Base-by-base conservation (phyloP, 2,888 invertebrate genomes). In the Pristionchus arcanus region DNA sequence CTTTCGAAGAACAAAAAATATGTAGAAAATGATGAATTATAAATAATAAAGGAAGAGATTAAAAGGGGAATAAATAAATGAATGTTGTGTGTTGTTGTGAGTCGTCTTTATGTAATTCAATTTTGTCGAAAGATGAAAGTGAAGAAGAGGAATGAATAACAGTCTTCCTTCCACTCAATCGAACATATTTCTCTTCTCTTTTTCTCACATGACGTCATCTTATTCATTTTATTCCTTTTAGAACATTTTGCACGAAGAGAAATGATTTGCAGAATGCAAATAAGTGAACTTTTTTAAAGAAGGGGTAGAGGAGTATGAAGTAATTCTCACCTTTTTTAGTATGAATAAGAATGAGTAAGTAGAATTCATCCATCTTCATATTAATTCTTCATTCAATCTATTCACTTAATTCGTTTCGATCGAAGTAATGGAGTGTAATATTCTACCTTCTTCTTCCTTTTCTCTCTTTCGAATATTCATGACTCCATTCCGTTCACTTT, bases 391-490 rank as follows among this genome's bases (percentile, higher is more conserved):
- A 31, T 37, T 77, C 77, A 34, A 31, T 42, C 31, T 16, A 31
- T 25, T 77, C n/a, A 16, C 37, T 16, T 77, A 77, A 42, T 34
- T 77, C 42, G 77, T 34, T 42, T 77, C 31, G 13, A 31, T 25
- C 77, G 25, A 15, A 68, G 68, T 68, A 68, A 28, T 25, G 28
- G n/a, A 28, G 28, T 13, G 68, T 25, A 68, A 25, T 28, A 68
- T 68, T 63, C n/a, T n/a, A 21, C 68, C 19, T 59, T 59, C 68
- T 68, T 68, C 68, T 28, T 15, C 25, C n/a, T 25, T 31, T 28
- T 68, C 11, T 28, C 68, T 68, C n/a, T 15, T 68, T 68, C 68
- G 31, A 68, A 68, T 68, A 68, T 68, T 68, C 68, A 68, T 68
- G 68, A 68, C 28, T 68, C 31, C 28, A n/a, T n/a, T 28, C 28